Evolutionary conservation across 2,888 invertebrate genomes (phyloP).

Genomic region (Alloplasta piceator): DNA sequence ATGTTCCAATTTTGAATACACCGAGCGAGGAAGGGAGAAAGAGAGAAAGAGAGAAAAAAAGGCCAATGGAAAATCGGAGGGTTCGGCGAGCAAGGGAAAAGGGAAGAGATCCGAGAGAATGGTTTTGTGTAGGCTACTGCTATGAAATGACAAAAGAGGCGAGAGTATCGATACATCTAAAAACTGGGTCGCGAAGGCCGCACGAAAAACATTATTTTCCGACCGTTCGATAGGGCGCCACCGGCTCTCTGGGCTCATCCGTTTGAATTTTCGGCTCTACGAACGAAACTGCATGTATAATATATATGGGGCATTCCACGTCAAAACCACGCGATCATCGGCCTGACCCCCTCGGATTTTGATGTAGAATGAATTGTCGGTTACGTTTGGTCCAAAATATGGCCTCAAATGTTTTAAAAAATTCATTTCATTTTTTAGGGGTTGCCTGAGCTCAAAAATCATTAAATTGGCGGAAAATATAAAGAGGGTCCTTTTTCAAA

Average conservation of each 20-base stretch:
- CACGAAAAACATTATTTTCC: slow-evolving; percentile 62
- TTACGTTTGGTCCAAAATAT: too few species aligned
- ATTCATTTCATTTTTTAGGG: too few species aligned
- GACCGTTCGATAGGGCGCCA: slow-evolving; percentile 55
- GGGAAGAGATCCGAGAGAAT: slow-evolving; percentile 41
- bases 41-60: slow-evolving; percentile 17
- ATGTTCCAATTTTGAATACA: slow-evolving; percentile 59
- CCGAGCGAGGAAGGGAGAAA: slow-evolving; percentile 34
- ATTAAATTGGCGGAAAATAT: too few species aligned
- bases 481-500: too few species aligned
- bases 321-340: too few species aligned
- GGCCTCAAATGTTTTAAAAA: too few species aligned
- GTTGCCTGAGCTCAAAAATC: too few species aligned
- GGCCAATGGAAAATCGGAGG: slow-evolving; percentile 9
- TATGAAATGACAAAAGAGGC: slow-evolving; percentile 37
- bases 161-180: slow-evolving; percentile 60
- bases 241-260: slow-evolving; percentile 41
- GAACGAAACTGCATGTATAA: slow-evolving; percentile 1
- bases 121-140: slow-evolving; percentile 44
- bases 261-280: slow-evolving; percentile 42
- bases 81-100: slow-evolving; percentile 30
- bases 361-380: too few species aligned
- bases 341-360: too few species aligned
- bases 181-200: slow-evolving; percentile 58
- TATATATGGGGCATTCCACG: too few species aligned